Conservation (phyloP, 2,113 vertebrate genomes). For the Pseudolaguvia tuberculata region DNA sequence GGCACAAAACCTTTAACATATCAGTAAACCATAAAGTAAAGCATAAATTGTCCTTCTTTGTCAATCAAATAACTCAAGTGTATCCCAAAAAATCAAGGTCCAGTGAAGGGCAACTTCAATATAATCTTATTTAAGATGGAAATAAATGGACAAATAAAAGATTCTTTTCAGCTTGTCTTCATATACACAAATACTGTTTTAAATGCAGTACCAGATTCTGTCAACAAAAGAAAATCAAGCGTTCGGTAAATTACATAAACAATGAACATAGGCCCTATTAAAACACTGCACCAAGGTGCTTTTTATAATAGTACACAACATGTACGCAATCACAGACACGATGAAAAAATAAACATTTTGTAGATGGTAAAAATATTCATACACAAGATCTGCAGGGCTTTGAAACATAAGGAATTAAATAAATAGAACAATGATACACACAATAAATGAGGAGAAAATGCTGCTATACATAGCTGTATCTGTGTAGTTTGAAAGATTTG, state of each 20-base stretch:
- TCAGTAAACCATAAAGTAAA: neutral
- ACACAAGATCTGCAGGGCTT: neutral
- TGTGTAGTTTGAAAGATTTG: neutral
- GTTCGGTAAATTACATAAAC: neutral
- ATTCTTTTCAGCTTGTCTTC: neutral
- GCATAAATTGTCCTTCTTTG: neutral
- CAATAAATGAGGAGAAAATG: neutral
- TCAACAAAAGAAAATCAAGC: neutral
- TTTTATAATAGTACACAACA: too few relatives aligned
- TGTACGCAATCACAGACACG: neutral
- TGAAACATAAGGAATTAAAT: neutral
- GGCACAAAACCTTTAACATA: conserved; percentile 15
- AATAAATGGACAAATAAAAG: conserved; percentile 3
- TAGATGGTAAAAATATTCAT: too few relatives aligned
- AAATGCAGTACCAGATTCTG: neutral
- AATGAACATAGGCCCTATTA: neutral
- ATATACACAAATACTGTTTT: conserved; percentile 9
- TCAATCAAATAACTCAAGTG: neutral
- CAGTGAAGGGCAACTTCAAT: conserved; percentile 21
- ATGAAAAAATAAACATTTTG: neutral
- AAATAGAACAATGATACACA: neutral
- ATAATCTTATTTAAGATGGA: neutral
- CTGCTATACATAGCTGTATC: neutral
- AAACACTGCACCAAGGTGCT: neutral
- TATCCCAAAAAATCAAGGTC: conserved; percentile 11